These are phyloP conservation scores for Lochmaea crataegi DNA, from an alignment of 2,888 invertebrate genomes.

Conservation along the genomic window DNA sequence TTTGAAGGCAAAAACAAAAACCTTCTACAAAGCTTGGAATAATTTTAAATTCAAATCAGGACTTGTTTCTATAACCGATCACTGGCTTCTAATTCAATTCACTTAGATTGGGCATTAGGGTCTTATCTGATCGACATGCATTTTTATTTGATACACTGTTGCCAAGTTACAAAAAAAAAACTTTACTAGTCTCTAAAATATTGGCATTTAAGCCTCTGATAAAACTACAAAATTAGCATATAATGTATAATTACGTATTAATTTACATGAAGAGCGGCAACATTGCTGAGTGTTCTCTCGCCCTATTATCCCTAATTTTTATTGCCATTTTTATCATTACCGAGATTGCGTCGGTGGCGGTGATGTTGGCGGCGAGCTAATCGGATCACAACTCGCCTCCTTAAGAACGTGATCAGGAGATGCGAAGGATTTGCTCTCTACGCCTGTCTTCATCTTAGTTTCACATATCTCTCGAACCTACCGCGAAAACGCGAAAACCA, in stretches of 20 bases:
- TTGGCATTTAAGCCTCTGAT: no score
- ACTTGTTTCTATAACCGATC: constrained; percentile 70
- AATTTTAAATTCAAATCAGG: constrained; percentile 64
- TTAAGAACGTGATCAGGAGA: constrained; percentile 65
- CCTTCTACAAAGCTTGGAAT: constrained; percentile 60
- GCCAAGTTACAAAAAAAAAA: constrained; percentile 11
- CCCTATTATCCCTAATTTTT: constrained; percentile 66
- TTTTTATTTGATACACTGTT: constrained; percentile 42
- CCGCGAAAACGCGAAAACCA: constrained; percentile 26
- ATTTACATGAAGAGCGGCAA: constrained; percentile 20
- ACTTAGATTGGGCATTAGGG: constrained; percentile 60
- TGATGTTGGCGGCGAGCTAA: constrained; percentile 61
- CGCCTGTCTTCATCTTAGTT: constrained; percentile 61
- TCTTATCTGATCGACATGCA: constrained; percentile 57
- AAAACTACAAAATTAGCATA: background rate
- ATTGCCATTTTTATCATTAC: constrained; percentile 67
- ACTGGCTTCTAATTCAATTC: constrained; percentile 75
- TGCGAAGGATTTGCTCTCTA: constrained; percentile 63
- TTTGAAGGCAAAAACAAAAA: constrained; percentile 53
- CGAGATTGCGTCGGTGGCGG: constrained; percentile 64
- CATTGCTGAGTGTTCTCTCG: constrained; percentile 37
- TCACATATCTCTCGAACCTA: constrained; percentile 57
- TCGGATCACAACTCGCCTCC: constrained; percentile 65
- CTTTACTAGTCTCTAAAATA: no score
- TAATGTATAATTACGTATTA: background rate